Evolutionary conservation across 2,113 vertebrate species (phyloP).

Genomic region (Maccullochella peelii): DNA sequence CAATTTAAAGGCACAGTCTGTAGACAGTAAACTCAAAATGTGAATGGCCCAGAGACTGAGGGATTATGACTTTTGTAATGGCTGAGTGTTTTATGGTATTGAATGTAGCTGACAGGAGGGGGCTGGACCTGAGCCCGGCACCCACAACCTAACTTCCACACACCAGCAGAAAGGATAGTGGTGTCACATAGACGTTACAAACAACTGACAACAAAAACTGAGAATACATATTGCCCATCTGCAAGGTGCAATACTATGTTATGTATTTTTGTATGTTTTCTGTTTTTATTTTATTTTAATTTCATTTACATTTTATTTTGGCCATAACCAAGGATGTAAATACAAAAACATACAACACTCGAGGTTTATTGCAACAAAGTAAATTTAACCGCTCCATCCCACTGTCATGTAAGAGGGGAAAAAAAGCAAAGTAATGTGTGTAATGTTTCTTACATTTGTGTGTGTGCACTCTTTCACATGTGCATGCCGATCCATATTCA

Average conservation of each 20-base stretch:
- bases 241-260: conserved; percentile 84
- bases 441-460: conserved; percentile 77
- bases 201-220: conserved; percentile 77
- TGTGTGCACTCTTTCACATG: conserved; percentile 74
- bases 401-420: conserved; percentile 65
- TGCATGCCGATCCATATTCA: conserved; percentile 77
- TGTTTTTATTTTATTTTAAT: conserved; percentile 63
- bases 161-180: conserved; percentile 85
- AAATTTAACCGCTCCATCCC: conserved; percentile 66
- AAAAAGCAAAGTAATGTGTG: conserved; percentile 59
- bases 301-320: conserved; percentile 63
- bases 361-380: conserved; percentile 62
- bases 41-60: conserved; percentile 72
- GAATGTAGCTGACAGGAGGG: conserved; percentile 87
- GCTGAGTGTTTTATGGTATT: conserved; percentile 84
- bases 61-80: conserved; percentile 71
- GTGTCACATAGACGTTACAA: conserved; percentile 80
- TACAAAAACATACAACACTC: conserved; percentile 80
- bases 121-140: conserved; percentile 78
- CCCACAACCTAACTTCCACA: conserved; percentile 85
- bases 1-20: conserved; percentile 39
- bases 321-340: conserved; percentile 86
- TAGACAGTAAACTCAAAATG: conserved; percentile 60
- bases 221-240: conserved; percentile 81
- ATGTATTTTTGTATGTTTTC: conserved; percentile 79